Base-by-base conservation (phyloP, 2,888 invertebrate species). In the Lasiommata megera region DNA sequence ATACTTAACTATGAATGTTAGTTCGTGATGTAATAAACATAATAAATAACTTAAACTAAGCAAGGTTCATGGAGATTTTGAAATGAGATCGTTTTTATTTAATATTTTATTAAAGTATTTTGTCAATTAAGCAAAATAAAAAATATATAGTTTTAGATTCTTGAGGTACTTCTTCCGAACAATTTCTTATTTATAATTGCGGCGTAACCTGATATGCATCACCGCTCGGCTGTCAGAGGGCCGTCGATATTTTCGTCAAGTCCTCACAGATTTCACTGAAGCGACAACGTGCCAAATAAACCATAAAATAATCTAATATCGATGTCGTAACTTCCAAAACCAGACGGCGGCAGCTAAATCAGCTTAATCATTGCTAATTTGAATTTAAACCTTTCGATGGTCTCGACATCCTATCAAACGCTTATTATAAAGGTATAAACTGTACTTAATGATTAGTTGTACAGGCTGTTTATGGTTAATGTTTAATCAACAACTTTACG, bases 401-500 rank as follows among this genome's bases (percentile, higher is more conserved):
- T 55, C 62, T 63, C 54, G 67, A 79, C 79, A 80, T 68, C 79
- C 79, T 77, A 70, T 63, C 57, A 53, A 51, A 44, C 54, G 65
- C 62, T 71, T 76, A 82, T 80, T 73, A 77, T 79, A 79, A 76
- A 63, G 63, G 76, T 79, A 80, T 81, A 78, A 74, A 67, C 75
- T 69, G 72, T 72, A 72, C 74, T 70, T 70, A 65, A 70, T 67
- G 65, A 66, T 61, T 62, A 72, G 58, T 74, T 63, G 67, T 67
- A 68, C 41, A 31, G 16, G 77, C 79, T 75, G 78, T 80, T 81
- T 52, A 82, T 65, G 80, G 82, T 74, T 81, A 84, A 86, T 84
- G 80, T 84, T 84, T 84, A 83, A 73, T 70, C 75, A 81, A 84
- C 84, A 79, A 77, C 80, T 82, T 82, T 77, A 77, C 72, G 67